Base-by-base conservation (phyloP, 2,797 vertebrate species). In the Brachyrhaphis roseni region DNA sequence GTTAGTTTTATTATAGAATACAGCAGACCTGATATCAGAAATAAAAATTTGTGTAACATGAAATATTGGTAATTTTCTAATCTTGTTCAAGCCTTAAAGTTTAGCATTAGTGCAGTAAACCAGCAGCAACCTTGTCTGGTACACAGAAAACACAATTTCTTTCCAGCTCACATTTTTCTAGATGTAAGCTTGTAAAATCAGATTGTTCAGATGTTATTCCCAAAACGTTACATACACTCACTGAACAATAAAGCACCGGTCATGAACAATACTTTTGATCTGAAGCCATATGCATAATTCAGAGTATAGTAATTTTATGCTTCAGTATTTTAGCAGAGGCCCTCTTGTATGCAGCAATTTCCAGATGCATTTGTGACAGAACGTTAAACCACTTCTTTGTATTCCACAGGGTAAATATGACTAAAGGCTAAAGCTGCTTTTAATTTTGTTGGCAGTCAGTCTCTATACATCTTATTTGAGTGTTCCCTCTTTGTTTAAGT, bases 401-500 rank as follows among this genome's bases (percentile, higher is more conserved):
- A 89, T 92, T 92, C 91, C 87, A 84, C 81, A 10, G 83, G 59
- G 89, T 76, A 82, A 86, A 59, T 72, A 81, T 31, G 83, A 89
- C 89, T 84, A 89, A 84, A 82, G 82, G 34, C 78, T 81, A 80
- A 84, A 82, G 82, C 85, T 88, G 88, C 83, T 81, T 91, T 90
- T 91, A 78, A 91, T 90, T 90, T 91, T 88, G 83, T 93, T 91
- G 89, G 83, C 86, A 84, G 86, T 90, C 86, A 86, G 76, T 86
- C 85, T 89, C 82, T 64, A 86, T 89, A 84, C 77, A 87, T 89
- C 79, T 88, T 86, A 89, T 85, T 84, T 81, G 26, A n/a, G 81
- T 87, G 82, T 82, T 49, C 68, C 82, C 87, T 83, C 85, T 80
- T 89, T 82, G 83, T 73, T 87, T 51, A 71, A 49, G 78, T 26